Base-by-base conservation (phyloP, 2,888 invertebrate species). In the Meiosimyza decipiens region DNA sequence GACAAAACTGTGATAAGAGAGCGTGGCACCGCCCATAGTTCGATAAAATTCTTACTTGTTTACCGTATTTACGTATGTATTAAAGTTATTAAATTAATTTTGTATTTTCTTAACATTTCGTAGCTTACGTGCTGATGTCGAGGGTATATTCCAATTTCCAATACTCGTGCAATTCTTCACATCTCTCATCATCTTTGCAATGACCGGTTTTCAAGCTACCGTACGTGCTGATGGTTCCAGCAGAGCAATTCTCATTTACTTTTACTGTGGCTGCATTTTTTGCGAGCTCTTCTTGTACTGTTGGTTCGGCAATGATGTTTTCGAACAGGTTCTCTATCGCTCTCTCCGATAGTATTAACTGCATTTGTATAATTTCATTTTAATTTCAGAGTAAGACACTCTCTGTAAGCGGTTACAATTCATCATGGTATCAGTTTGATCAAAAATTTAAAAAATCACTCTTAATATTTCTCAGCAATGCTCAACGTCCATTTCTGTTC, bases 221-320 rank as follows among this genome's bases (percentile, higher is more conserved):
- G 79, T 82, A 6, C 75, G 77, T 6, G 67, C 77, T 3, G 76
- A 77, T 47, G 76, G 77, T 1, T 79, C 80, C 2, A 77, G 74
- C 54, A 79, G 77, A 9, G 71, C 79, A 9, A 15, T 78, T 13
- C 67, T 83, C 3, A 79, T 83, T 73, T 83, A 82, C 62, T 79
- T 79, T 1, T 77, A 83, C 62, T 78, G 80, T 15, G 73, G 77
- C 63, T 82, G 83, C 59, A 77, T 82, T 33, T 78, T 84, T 16
- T 77, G 76, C 4, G 78, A 85, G 47, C 73, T 85, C 4, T 81
- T 83, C 11, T 33, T 80, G 2, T 83, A 81, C 50, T 84, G 83
- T 64, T 84, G 81, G 80, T 82, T 81, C 64, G 83, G 82, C n/a
- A 84, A 82, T 71, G 81, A 82, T 65, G 80, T 82, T 2, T 79